phyloP scores from a whole-genome alignment of 2,888 invertebrate species.

The Stratiomys singularior region DNA sequence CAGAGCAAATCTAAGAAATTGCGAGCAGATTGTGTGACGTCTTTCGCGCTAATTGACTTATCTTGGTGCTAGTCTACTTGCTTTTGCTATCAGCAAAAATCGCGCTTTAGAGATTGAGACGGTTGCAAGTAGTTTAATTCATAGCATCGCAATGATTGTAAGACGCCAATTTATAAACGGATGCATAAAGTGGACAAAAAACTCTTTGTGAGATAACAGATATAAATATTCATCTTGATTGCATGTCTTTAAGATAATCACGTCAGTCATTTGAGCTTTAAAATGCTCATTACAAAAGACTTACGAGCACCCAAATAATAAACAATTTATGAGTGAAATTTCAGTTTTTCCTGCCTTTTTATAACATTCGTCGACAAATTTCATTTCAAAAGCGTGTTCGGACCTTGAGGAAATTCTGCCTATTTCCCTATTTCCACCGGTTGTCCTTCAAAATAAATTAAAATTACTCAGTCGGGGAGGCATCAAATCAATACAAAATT shows the following conservation, averaged over 20 bases:
- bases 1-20: background rate
- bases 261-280: no score
- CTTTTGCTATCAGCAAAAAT: conserved; percentile 16
- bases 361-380: no score
- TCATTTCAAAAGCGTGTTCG: no score
- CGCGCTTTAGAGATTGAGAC: background rate
- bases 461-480: no score
- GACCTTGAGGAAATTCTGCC: no score
- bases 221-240: background rate
- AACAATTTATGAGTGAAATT: no score
- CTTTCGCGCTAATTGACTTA: conserved; percentile 27
- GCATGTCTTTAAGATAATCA: background rate
- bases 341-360: no score
- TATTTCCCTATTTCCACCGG: no score
- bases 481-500: no score
- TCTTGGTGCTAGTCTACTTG: conserved; percentile 1
- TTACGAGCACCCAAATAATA: no score
- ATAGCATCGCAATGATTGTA: background rate
- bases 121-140: conserved; percentile 1
- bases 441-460: no score
- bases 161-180: background rate
- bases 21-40: background rate
- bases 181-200: background rate
- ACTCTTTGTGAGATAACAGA: background rate
- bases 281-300: no score